Conservation (phyloP, 37 sponge, comb jelly and placozoan species). For the Chondrilla cf. caribensis region DNA sequence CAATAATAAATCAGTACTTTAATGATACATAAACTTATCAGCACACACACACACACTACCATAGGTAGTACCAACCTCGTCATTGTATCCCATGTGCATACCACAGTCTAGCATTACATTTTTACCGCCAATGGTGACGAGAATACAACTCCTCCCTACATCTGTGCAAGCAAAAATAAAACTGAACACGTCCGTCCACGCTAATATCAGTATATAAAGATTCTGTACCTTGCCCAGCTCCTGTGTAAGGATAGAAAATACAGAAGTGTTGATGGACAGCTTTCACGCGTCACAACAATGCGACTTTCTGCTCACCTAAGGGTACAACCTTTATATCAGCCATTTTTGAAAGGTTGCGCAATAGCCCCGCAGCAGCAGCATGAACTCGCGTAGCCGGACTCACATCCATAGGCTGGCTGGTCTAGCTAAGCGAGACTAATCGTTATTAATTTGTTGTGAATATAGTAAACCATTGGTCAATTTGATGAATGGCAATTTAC, state of each 20-base stretch:
- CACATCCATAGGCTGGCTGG: too few species aligned
- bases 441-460: too few species aligned
- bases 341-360: slow-evolving; percentile 30
- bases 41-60: not conserved
- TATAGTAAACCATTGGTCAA: too few species aligned
- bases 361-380: too few species aligned
- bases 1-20: not conserved
- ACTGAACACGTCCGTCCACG: not conserved
- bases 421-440: too few species aligned
- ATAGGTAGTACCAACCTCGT: slow-evolving; percentile 46
- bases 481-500: too few species aligned
- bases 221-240: slow-evolving; percentile 84
- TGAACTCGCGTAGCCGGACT: too few species aligned
- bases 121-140: slow-evolving; percentile 88
- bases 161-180: slow-evolving; percentile 33
- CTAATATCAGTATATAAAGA: not conserved
- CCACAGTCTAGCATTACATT: slow-evolving; percentile 97
- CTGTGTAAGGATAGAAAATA: slow-evolving; percentile 15
- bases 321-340: slow-evolving; percentile 82
- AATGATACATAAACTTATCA: not conserved
- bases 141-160: slow-evolving; percentile 93
- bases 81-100: slow-evolving; percentile 98
- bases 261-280: not conserved
- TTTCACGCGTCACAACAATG: not conserved
- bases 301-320: slow-evolving; percentile 48